phyloP scores from a whole-genome alignment of 2,888 invertebrate genomes.

The Parnassius smintheus region DNA sequence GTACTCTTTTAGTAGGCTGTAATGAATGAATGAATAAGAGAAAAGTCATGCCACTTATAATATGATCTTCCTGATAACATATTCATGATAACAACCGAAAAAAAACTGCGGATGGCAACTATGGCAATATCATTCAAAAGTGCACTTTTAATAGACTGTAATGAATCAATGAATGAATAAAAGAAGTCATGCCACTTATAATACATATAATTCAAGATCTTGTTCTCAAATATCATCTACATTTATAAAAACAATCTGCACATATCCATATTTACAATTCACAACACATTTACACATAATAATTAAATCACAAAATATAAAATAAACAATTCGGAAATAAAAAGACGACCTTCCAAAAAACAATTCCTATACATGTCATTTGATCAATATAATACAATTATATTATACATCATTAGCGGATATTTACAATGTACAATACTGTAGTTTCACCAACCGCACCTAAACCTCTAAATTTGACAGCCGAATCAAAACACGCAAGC shows the following conservation, averaged over 20 bases:
- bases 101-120: no score
- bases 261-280: slow-evolving; percentile 65
- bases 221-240: slow-evolving; percentile 66
- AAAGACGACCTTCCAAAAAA: slow-evolving; percentile 44
- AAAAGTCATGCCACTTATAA: slow-evolving; percentile 37
- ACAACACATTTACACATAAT: slow-evolving; percentile 57
- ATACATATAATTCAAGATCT: slow-evolving; percentile 72
- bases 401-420: slow-evolving; percentile 29
- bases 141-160: no score
- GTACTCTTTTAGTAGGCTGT: no score
- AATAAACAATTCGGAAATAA: slow-evolving; percentile 53
- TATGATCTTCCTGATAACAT: no score
- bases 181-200: slow-evolving; percentile 39
- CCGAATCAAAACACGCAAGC: slow-evolving; percentile 14
- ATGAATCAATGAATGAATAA: slow-evolving; percentile 1
- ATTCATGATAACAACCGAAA: no score
- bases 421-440: slow-evolving; percentile 42
- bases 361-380: slow-evolving; percentile 39
- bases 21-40: slow-evolving; percentile 6
- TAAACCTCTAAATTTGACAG: neutral
- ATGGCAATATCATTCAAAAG: no score
- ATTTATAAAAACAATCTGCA: slow-evolving; percentile 54
- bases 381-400: slow-evolving; percentile 35
- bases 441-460: slow-evolving; percentile 10
- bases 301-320: slow-evolving; percentile 39